These are phyloP conservation scores for Manis javanica DNA, from an alignment of 2,797 vertebrate species.

Conservation along the genomic window DNA sequence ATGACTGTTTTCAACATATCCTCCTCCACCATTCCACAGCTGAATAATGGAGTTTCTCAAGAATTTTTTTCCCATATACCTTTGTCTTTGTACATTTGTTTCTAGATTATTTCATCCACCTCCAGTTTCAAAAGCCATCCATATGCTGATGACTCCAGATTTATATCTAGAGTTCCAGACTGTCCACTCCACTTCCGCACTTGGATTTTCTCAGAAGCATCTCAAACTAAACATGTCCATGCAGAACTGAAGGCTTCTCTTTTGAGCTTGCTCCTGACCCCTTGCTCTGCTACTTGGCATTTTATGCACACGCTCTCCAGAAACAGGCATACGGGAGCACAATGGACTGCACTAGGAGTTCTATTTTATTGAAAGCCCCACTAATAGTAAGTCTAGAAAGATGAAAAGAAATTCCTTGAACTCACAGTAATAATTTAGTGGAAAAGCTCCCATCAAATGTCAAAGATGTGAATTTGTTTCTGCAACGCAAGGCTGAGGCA, in stretches of 20 bases:
- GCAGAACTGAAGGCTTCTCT: neutral
- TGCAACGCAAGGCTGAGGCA: conserved; percentile 33
- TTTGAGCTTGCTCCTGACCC: neutral
- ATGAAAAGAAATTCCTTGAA: conserved; percentile 7
- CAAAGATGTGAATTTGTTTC: neutral
- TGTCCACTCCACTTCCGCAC: neutral
- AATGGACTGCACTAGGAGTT: neutral
- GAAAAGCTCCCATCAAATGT: neutral
- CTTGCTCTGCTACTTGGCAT: neutral
- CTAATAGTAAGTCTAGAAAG: conserved; percentile 25
- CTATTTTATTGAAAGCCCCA: neutral
- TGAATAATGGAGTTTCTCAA: neutral
- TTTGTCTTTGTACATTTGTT: neutral
- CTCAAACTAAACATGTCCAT: too few species aligned
- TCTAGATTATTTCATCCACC: neutral
- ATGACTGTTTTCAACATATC: fast-evolving
- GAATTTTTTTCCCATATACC: fast-evolving
- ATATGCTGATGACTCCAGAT: too few species aligned
- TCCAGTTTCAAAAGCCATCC: neutral
- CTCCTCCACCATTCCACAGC: neutral
- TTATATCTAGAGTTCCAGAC: neutral
- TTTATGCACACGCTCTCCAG: neutral
- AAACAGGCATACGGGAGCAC: neutral
- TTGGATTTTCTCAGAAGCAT: neutral
- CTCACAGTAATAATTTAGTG: neutral